Evolutionary conservation across 2,888 invertebrate genomes (phyloP), one percentile per base, ranked within the genome.

Genomic region (Bedellia somnulentella): DNA sequence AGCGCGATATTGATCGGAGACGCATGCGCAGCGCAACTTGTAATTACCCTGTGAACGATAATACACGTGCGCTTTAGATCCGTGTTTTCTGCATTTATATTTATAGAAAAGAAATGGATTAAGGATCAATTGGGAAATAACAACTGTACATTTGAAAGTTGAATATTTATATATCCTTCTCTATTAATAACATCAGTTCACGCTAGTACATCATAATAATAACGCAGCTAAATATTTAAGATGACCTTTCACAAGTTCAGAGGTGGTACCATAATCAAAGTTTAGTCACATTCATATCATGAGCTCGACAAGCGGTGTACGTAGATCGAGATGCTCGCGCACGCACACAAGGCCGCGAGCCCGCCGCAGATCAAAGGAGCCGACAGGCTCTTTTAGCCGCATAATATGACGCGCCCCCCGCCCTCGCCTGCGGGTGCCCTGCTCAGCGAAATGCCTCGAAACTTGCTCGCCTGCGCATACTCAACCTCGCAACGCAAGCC

Each of bases 301-400:
- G 57, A 62, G 55, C 14, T 61, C 57, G 70, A 70, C 67, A 64
- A 63, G 71, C 70, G 64, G 63, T 57, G 68, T 60, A 57, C 59
- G n/a, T n/a, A n/a, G n/a, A 57, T 12, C 24, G 24, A 12, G 24
- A 10, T 24, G 13, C 11, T 56, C 41, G 41, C 44, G 40, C 44
- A 45, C 52, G 45, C 50, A 45, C 46, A 40, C 47, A 43, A 30
- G 32, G 42, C 46, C 34, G 29, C 32, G 44, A 46, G 58, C 52
- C 56, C 44, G 45, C 52, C 52, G 46, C 57, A 55, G 64, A 67
- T 75, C 75, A 75, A 75, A 75, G 75, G 73, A 62, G 68, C 75
- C 73, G 73, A 71, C 71, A 73, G 64, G 59, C 70, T 76, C 70
- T 68, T 75, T 73, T 73, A 73, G 71, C 73, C 62, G 70, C 70